Conservation (phyloP, 2,888 invertebrate genomes). For the Plagodis dolabraria region DNA sequence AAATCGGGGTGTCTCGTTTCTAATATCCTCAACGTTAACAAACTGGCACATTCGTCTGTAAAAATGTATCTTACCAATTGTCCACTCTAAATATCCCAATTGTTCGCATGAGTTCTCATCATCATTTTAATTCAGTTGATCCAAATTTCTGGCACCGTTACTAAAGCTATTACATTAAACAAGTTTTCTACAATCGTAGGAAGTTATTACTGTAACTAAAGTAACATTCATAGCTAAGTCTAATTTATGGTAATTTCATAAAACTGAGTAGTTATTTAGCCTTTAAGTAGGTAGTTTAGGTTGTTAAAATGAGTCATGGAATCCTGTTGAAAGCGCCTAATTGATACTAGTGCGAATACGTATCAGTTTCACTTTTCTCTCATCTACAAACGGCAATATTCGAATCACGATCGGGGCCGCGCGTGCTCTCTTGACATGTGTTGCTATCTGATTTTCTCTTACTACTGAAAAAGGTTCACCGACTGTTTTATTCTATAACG, state of each 20-base stretch:
- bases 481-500: background rate
- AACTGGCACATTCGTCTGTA: slow-evolving; percentile 27
- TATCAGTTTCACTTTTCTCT: slow-evolving; percentile 82
- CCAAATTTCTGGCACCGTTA: slow-evolving; percentile 58
- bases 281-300: too few species aligned
- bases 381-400: slow-evolving; percentile 73
- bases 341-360: slow-evolving; percentile 62
- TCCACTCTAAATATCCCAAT: slow-evolving; percentile 41
- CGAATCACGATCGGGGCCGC: slow-evolving; percentile 78
- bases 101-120: slow-evolving; percentile 56
- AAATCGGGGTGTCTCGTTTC: slow-evolving; percentile 42
- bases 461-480: slow-evolving; percentile 16
- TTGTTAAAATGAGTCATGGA: slow-evolving; percentile 50
- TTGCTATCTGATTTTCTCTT: slow-evolving; percentile 26
- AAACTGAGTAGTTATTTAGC: slow-evolving; percentile 40
- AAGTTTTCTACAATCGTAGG: slow-evolving; percentile 59
- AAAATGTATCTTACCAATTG: slow-evolving; percentile 25
- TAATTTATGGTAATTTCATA: slow-evolving; percentile 54
- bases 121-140: slow-evolving; percentile 57
- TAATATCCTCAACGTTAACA: slow-evolving; percentile 36
- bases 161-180: slow-evolving; percentile 46
- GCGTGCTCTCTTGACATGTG: slow-evolving; percentile 66
- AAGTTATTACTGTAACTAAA: slow-evolving; percentile 50
- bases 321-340: slow-evolving; percentile 80
- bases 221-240: slow-evolving; percentile 35